These are phyloP conservation scores for Conistra vaccinii DNA, from an alignment of 2,888 invertebrate species.

Conservation along the genomic window DNA sequence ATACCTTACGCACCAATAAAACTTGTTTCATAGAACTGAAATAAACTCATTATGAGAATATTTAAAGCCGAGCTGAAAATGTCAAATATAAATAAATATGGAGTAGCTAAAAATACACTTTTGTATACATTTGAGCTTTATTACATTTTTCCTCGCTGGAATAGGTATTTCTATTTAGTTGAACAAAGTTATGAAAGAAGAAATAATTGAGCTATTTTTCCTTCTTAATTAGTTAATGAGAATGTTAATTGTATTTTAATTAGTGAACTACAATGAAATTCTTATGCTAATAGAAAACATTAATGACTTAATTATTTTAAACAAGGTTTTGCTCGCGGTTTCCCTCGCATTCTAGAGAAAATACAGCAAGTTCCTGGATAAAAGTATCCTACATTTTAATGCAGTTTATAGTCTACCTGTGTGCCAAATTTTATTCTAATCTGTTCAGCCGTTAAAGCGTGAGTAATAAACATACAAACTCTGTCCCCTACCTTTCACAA, in stretches of 20 bases:
- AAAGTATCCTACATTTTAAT: background rate
- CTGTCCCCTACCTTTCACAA: background rate
- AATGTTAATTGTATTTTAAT: slow-evolving; percentile 32
- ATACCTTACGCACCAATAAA: slow-evolving; percentile 17
- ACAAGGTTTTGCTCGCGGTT: background rate
- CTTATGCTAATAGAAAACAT: background rate
- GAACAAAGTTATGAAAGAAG: slow-evolving; percentile 5
- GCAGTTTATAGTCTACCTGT: background rate
- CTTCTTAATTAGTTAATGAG: background rate
- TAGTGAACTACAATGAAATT: slow-evolving; percentile 2
- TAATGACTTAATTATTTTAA: background rate
- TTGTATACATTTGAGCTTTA: background rate
- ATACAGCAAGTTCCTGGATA: background rate
- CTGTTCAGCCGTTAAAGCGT: background rate
- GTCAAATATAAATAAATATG: slow-evolving; percentile 37
- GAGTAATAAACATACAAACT: background rate
- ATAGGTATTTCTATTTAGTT: slow-evolving; percentile 20
- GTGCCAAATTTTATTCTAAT: background rate
- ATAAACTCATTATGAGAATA: slow-evolving; percentile 46
- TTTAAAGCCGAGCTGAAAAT: slow-evolving; percentile 41
- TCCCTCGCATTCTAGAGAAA: background rate
- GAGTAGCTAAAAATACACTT: slow-evolving; percentile 25
- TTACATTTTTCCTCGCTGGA: slow-evolving; percentile 11
- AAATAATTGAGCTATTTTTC: slow-evolving; percentile 11
- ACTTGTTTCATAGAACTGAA: slow-evolving; percentile 5